Conservation (phyloP, 2,797 vertebrate genomes). For the Ctenopoma multispine region DNA sequence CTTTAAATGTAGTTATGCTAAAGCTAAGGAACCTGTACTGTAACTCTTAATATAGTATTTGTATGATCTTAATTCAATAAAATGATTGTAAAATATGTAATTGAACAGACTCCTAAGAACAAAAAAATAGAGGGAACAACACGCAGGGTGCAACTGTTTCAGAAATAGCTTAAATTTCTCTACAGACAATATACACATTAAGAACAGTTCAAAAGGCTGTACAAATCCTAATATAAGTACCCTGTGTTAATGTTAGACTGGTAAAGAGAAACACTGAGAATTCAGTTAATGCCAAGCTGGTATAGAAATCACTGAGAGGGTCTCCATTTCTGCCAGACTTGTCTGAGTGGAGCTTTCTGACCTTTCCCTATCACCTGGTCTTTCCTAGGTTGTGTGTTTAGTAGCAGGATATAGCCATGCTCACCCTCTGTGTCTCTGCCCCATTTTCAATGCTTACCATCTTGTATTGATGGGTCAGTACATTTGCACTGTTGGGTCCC, state of each 20-base stretch:
- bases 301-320: slow-evolving; percentile 15
- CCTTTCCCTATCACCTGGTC: slow-evolving; percentile 51
- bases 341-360: slow-evolving; percentile 39
- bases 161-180: neutral
- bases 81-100: neutral
- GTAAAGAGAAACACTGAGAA: slow-evolving; percentile 4
- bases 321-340: slow-evolving; percentile 21
- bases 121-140: neutral
- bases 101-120: neutral
- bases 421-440: slow-evolving; percentile 10
- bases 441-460: slow-evolving; percentile 39
- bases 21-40: too few relatives aligned
- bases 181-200: neutral
- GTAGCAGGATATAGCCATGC: slow-evolving; percentile 21
- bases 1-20: too few relatives aligned
- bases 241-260: slow-evolving; percentile 9
- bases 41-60: too few relatives aligned
- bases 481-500: slow-evolving; percentile 36
- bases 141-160: slow-evolving; percentile 7
- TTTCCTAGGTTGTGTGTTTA: slow-evolving; percentile 32
- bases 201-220: neutral
- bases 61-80: too few relatives aligned
- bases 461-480: slow-evolving; percentile 52
- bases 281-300: slow-evolving; percentile 10
- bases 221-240: neutral